These are phyloP conservation scores for Chrysocyon brachyurus DNA, from an alignment of 2,797 vertebrate species.

Conservation along the genomic window DNA sequence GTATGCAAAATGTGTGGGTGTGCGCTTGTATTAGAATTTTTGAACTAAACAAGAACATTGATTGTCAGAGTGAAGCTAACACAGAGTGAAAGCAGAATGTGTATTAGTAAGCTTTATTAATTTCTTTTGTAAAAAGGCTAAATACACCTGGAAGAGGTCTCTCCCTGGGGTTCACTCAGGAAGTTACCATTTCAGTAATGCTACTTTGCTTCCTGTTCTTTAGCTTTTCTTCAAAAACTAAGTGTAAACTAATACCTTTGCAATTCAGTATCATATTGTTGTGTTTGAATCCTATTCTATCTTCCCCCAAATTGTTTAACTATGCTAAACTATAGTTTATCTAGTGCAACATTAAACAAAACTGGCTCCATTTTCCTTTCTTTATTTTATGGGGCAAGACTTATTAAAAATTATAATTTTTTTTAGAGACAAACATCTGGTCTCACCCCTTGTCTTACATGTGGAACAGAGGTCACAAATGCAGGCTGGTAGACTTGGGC, in stretches of 20 bases:
- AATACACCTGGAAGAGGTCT: not conserved
- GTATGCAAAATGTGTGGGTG: not conserved
- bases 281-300: not conserved
- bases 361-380: not conserved
- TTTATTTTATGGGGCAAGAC: not conserved
- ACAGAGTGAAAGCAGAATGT: slow-evolving; percentile 2
- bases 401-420: not conserved
- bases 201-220: not conserved
- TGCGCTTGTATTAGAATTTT: not conserved
- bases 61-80: not conserved
- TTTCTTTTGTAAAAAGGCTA: not conserved
- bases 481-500: not conserved
- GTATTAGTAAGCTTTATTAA: slow-evolving; percentile 55
- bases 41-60: not conserved
- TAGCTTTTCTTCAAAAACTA: not conserved
- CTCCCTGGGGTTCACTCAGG: not conserved
- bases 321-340: rapidly evolving
- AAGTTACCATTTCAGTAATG: not conserved
- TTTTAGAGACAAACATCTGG: not conserved
- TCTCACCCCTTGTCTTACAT: not conserved
- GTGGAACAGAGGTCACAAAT: rapidly evolving
- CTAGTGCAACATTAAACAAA: not conserved
- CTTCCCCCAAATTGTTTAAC: not conserved
- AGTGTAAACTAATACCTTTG: not conserved
- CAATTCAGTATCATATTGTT: not conserved